phyloP scores from a whole-genome alignment of 2,797 vertebrate genomes.

The Xenops minutus region DNA sequence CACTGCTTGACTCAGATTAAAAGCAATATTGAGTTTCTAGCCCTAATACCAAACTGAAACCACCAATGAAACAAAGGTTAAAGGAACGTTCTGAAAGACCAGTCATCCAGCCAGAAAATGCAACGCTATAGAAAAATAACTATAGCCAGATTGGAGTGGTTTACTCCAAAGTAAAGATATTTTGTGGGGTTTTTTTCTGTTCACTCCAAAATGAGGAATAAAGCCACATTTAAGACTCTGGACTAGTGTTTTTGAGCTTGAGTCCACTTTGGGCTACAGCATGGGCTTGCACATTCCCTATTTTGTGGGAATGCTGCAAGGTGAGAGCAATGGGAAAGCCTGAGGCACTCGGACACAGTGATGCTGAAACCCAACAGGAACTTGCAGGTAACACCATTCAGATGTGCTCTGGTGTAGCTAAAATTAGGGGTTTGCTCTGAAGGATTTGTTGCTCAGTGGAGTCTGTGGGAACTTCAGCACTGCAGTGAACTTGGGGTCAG shows the following conservation, averaged over 20 bases:
- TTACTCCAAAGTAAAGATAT: background rate
- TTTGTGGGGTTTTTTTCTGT: accelerated
- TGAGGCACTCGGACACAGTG: background rate
- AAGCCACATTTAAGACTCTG: background rate
- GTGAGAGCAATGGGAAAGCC: background rate
- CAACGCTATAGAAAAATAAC: background rate
- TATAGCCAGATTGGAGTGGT: background rate
- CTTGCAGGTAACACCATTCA: background rate
- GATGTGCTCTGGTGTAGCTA: background rate
- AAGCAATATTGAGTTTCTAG: background rate
- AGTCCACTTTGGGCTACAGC: background rate
- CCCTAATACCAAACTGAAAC: background rate
- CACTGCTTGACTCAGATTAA: background rate
- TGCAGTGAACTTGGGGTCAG: background rate
- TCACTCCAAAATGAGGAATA: background rate
- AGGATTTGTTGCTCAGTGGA: background rate
- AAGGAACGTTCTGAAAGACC: background rate
- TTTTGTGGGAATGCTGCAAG: background rate
- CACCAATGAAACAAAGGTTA: background rate
- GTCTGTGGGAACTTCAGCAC: background rate
- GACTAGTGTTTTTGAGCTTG: background rate
- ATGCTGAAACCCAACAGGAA: background rate
- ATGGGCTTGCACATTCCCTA: accelerated
- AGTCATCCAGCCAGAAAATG: background rate
- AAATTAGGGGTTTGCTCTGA: background rate